Conservation (phyloP, 64 coral and sea anemone species). For the Montipora foliosa region DNA sequence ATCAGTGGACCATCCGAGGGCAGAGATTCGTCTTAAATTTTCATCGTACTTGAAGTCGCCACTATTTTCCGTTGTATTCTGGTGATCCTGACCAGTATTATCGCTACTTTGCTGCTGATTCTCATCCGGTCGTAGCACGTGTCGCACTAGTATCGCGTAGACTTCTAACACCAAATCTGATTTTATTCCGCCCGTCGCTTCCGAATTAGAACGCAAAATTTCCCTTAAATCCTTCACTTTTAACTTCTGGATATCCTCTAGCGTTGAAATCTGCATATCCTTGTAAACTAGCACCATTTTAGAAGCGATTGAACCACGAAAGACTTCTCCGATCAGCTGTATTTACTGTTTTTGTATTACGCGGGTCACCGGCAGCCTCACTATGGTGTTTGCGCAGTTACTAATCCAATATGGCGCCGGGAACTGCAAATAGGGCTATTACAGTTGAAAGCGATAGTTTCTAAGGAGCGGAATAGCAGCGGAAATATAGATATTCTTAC, state of each 20-base stretch:
- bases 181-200: constrained; percentile 27
- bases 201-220: constrained; percentile 32
- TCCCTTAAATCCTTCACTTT: constrained; percentile 24
- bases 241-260: constrained; percentile 42
- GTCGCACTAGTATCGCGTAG: constrained; percentile 7
- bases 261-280: constrained; percentile 25
- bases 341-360: too few relatives aligned
- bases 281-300: constrained; percentile 24
- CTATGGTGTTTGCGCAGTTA: constrained; percentile 34
- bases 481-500: too few relatives aligned
- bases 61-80: not conserved
- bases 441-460: too few relatives aligned
- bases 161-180: constrained; percentile 32
- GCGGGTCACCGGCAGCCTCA: constrained; percentile 17
- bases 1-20: constrained; percentile 13
- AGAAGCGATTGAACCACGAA: constrained; percentile 15
- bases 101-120: constrained; percentile 14
- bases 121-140: not conserved
- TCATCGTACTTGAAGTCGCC: constrained; percentile 22
- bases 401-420: constrained; percentile 55
- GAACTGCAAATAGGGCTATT: constrained; percentile 47
- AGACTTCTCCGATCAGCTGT: not conserved
- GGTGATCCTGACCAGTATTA: constrained; percentile 4
- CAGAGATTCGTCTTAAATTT: not conserved
- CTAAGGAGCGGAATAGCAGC: too few relatives aligned